Base-by-base conservation (phyloP, 1,140 invertebrate genomes). In the Aplysia californica region DNA sequence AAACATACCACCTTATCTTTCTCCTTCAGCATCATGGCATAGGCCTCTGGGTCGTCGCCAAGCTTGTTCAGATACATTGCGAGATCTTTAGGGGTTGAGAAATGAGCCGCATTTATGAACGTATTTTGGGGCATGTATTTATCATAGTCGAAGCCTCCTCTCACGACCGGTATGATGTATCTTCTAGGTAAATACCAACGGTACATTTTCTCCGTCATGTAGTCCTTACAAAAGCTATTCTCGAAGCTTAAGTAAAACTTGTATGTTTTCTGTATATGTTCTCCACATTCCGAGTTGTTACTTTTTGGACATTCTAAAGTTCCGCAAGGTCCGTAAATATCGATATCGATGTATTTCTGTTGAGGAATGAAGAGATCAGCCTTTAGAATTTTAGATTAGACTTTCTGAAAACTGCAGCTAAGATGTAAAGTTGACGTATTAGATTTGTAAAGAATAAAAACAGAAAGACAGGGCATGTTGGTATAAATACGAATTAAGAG, bases 171-270 rank as follows among this genome's bases (percentile, higher is more conserved):
- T 21, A 95, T 92, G 0, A 94, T 95, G 0, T 82, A n/a, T 21
- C 10, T 90, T 56, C 85, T 67, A 18, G 72, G n/a, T 15, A 31
- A 18, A 18, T 31, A 36, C 5, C 26, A 71, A 36, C 59, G 20
- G 87, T 96, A 99, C 87, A 98, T 96, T 87, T 99, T 99, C 87
- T 98, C 97, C 0, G 97, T 98, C 55, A 98, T 95, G 87, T 98
- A 99, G 88, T 98, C 96, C 68, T 93, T 92, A 88, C 97, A 99
- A 84, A 98, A 97, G 0, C 96, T 97, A 90, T 98, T 99, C 90
- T 91, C 90, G 79, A 91, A 91, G 20, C 89, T 59, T 0, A 91
- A 66, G 74, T 91, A 91, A 70, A 85, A 85, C 44, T 83, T 84
- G 58, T 85, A 83, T 1, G 41, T 50, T 4, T 56, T 73, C 31